phyloP scores from a whole-genome alignment of 2,113 vertebrate species.

The Lepidothrix coronata region DNA sequence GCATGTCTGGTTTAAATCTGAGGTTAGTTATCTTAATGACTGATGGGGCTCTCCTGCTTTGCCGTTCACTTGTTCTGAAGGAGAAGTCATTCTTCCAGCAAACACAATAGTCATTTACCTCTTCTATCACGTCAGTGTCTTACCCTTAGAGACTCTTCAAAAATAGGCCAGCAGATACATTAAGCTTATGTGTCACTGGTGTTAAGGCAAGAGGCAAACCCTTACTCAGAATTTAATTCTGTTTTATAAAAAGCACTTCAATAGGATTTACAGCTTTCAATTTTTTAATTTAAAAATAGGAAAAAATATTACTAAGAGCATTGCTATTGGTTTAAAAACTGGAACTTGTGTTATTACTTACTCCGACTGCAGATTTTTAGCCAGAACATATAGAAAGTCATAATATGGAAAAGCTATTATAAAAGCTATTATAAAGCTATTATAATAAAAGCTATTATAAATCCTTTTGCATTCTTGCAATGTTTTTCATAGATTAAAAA shows the following conservation, averaged over 20 bases:
- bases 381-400: not conserved
- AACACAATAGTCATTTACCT: not conserved
- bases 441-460: not conserved
- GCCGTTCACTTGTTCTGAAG: not conserved
- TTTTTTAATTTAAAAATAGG: not conserved
- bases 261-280: not conserved
- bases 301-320: not conserved
- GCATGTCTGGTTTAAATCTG: not conserved
- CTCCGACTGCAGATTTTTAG: not conserved
- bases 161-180: conserved; percentile 9
- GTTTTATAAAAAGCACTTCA: not conserved
- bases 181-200: not conserved
- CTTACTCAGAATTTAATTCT: not conserved
- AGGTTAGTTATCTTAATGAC: not conserved
- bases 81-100: not conserved
- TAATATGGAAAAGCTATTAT: not conserved
- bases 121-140: not conserved
- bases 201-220: not conserved
- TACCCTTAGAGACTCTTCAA: conserved; percentile 2
- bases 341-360: not conserved
- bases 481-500: not conserved
- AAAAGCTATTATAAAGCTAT: not conserved
- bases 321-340: not conserved
- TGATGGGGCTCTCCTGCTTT: not conserved
- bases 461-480: not conserved